Conservation (phyloP, 1,140 invertebrate genomes). For the Nasonia vitripennis region DNA sequence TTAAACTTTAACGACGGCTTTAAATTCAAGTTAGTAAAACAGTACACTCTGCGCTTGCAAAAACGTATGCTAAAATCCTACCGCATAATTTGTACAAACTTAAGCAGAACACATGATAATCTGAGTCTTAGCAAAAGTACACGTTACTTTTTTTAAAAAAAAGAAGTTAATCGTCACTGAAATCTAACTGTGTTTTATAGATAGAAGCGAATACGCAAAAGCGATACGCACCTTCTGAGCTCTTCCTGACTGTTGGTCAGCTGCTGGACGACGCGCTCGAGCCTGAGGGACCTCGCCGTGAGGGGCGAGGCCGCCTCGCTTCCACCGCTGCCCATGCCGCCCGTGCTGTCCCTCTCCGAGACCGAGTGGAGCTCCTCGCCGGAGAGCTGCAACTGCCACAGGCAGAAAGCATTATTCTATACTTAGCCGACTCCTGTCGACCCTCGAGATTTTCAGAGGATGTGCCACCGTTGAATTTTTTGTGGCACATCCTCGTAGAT, state of each 20-base stretch:
- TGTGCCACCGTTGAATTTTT: background rate
- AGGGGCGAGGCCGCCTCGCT: constrained; percentile 87
- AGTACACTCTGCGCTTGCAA: background rate
- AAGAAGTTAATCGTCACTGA: background rate
- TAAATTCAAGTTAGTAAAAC: background rate
- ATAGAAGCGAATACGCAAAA: background rate
- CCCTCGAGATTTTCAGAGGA: background rate
- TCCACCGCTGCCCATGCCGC: constrained; percentile 78
- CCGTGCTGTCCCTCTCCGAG: constrained; percentile 81
- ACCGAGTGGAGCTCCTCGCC: constrained; percentile 82
- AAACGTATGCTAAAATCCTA: background rate
- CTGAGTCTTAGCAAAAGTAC: no score
- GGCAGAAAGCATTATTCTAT: constrained; percentile 45
- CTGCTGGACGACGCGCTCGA: constrained; percentile 90
- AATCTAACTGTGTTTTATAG: no score
- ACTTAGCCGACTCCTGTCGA: background rate
- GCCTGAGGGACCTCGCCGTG: constrained; percentile 88
- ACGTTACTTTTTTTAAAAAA: background rate
- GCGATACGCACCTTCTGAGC: constrained; percentile 79
- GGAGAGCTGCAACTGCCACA: constrained; percentile 80
- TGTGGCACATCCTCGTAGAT: background rate
- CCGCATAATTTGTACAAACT: no score
- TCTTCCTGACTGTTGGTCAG: constrained; percentile 93
- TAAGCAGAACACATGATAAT: no score
- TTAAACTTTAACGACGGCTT: background rate